Evolutionary conservation across 2,113 vertebrate genomes (phyloP).

Genomic region (Gyps fulvus): DNA sequence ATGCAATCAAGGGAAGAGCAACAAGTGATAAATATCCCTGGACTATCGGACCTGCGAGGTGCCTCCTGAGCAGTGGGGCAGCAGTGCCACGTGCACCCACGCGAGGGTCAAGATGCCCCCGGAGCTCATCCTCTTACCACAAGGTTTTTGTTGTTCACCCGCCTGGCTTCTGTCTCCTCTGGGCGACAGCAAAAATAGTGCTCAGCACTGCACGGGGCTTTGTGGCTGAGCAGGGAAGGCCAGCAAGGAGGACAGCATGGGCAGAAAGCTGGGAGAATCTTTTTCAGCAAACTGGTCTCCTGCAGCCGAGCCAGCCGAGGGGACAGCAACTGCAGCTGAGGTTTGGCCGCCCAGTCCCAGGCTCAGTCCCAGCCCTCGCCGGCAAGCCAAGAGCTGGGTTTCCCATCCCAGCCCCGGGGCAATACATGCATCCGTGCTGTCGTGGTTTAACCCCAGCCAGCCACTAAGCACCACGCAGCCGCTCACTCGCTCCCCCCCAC

Average conservation of each 20-base stretch:
- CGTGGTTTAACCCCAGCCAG: too few species aligned
- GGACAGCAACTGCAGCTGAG: background rate
- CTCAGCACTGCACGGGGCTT: background rate
- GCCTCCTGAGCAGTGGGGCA: background rate
- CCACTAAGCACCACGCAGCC: too few species aligned
- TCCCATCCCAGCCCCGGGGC: background rate
- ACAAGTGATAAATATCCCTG: background rate
- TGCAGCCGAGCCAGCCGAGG: accelerated
- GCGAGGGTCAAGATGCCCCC: accelerated
- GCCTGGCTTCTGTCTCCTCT: background rate
- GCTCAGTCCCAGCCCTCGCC: accelerated
- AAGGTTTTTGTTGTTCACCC: background rate
- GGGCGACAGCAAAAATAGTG: too few species aligned
- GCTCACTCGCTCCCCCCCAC: too few species aligned
- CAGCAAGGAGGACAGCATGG: background rate
- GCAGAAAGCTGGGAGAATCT: background rate
- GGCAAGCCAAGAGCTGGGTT: accelerated
- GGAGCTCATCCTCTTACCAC: background rate
- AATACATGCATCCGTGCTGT: background rate
- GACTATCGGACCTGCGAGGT: background rate
- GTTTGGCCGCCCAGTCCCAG: background rate
- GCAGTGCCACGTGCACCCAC: accelerated
- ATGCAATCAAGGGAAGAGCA: background rate
- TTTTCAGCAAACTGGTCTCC: background rate
- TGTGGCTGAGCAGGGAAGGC: background rate